phyloP scores from a whole-genome alignment of 2,113 vertebrate species.

The Pollimyrus isidori region DNA sequence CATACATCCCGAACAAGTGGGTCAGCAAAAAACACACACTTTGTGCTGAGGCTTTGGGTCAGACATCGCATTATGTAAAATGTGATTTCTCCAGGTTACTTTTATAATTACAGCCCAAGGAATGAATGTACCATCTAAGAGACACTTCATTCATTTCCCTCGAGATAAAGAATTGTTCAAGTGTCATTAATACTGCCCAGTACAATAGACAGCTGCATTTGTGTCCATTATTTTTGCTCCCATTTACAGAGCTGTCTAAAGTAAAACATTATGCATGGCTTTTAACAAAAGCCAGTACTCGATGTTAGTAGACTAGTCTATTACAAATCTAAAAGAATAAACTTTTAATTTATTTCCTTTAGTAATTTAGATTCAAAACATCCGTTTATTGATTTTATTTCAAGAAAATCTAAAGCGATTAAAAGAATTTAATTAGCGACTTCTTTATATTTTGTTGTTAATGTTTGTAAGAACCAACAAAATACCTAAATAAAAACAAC shows the following conservation, averaged over 20 bases:
- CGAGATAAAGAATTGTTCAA: neutral
- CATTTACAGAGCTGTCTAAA: neutral
- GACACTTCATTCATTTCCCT: neutral
- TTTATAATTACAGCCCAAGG: neutral
- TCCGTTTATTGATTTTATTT: neutral
- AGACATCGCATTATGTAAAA: constrained; percentile 3
- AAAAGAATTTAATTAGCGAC: neutral
- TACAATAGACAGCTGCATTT: neutral
- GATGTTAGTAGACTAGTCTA: neutral
- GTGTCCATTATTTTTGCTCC: neutral
- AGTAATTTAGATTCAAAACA: neutral
- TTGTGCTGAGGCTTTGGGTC: neutral
- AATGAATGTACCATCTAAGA: neutral
- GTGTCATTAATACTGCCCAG: neutral
- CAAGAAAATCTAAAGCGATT: neutral
- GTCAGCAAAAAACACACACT: constrained; percentile 26
- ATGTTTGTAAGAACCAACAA: neutral
- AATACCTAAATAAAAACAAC: neutral
- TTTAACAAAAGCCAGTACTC: neutral
- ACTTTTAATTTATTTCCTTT: neutral
- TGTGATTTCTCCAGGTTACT: neutral
- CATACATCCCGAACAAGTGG: constrained; percentile 28
- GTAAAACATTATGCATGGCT: neutral
- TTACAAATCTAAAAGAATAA: neutral
- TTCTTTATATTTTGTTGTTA: neutral